Percentiles rank a stretch among this genome's conserved stretches.
Evolutionary conservation across 2,113 vertebrate species (phyloP).

Genomic region (Phyllostomus discolor): DNA sequence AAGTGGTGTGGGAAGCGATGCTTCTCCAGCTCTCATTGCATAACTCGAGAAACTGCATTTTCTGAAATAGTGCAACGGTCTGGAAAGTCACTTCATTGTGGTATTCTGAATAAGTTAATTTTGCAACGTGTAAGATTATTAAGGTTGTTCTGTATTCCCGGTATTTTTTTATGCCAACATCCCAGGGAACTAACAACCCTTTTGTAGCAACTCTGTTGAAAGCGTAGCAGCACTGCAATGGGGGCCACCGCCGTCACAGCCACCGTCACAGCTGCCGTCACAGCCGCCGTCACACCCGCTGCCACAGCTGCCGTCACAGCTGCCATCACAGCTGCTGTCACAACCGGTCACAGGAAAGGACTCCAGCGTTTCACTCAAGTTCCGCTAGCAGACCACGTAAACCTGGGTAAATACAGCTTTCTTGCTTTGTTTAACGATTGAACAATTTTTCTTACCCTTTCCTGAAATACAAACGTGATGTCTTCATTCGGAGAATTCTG

Average conservation of each 20-base stretch:
- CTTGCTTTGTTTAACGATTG: background rate
- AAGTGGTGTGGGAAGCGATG: background rate
- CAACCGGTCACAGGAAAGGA: background rate
- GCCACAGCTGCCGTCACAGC: too few species aligned
- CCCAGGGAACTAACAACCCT: background rate
- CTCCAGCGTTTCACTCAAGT: background rate
- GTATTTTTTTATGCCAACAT: background rate
- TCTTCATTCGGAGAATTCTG: constrained; percentile 79
- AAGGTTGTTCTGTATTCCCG: background rate
- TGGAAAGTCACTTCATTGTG: background rate
- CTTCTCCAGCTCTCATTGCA: background rate
- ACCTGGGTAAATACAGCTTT: background rate
- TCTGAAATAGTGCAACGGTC: background rate
- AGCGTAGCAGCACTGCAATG: background rate
- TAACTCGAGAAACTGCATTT: background rate
- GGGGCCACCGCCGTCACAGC: background rate
- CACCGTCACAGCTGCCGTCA: too few species aligned
- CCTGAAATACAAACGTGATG: constrained; percentile 85
- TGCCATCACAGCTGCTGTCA: background rate
- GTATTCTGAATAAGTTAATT: background rate
- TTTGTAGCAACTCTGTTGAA: background rate
- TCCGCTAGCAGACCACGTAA: background rate
- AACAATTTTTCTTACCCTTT: constrained; percentile 80
- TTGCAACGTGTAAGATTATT: background rate
- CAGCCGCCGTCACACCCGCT: too few species aligned